phyloP scores from a whole-genome alignment of 2,888 invertebrate species.

The Drosophila robusta region DNA sequence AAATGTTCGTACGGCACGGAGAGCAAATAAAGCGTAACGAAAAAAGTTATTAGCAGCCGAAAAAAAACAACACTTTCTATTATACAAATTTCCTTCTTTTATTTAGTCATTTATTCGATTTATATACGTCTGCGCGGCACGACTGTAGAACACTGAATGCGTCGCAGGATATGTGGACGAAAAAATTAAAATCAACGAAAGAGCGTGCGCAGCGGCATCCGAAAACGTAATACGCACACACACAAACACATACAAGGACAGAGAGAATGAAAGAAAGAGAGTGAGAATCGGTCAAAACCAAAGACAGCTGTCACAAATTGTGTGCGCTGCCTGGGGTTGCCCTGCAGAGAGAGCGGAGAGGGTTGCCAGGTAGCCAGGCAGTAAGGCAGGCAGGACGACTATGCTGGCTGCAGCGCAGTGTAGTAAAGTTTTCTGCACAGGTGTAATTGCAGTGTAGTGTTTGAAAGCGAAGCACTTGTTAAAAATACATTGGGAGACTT shows the following conservation, averaged over 20 bases:
- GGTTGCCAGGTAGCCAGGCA: slow-evolving; percentile 39
- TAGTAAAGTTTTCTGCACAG: slow-evolving; percentile 29
- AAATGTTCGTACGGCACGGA: slow-evolving; percentile 48
- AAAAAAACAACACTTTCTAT: background rate
- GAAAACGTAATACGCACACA: slow-evolving; percentile 26
- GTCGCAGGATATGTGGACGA: slow-evolving; percentile 52
- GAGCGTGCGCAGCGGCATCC: slow-evolving; percentile 64
- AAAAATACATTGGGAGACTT: background rate
- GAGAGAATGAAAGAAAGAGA: slow-evolving; percentile 2
- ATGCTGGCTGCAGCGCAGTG: slow-evolving; percentile 26
- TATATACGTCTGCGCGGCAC: slow-evolving; percentile 62
- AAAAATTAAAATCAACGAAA: slow-evolving; percentile 50
- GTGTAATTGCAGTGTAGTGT: slow-evolving; percentile 34
- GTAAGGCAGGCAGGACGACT: slow-evolving; percentile 15
- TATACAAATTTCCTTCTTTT: background rate
- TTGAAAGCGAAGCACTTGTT: slow-evolving; percentile 1
- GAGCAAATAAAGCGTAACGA: slow-evolving; percentile 15
- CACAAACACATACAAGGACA: slow-evolving; percentile 11
- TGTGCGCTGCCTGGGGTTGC: slow-evolving; percentile 38
- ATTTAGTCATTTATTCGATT: background rate
- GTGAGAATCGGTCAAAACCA: slow-evolving; percentile 5
- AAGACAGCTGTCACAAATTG: slow-evolving; percentile 52
- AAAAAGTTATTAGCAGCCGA: slow-evolving; percentile 32
- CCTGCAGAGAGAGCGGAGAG: slow-evolving; percentile 23
- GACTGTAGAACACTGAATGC: slow-evolving; percentile 51